A percentile compares a stretch with the other conserved stretches of the same genome.
phyloP scores from a whole-genome alignment of 2,888 invertebrate species.

The Meteorus colon region DNA sequence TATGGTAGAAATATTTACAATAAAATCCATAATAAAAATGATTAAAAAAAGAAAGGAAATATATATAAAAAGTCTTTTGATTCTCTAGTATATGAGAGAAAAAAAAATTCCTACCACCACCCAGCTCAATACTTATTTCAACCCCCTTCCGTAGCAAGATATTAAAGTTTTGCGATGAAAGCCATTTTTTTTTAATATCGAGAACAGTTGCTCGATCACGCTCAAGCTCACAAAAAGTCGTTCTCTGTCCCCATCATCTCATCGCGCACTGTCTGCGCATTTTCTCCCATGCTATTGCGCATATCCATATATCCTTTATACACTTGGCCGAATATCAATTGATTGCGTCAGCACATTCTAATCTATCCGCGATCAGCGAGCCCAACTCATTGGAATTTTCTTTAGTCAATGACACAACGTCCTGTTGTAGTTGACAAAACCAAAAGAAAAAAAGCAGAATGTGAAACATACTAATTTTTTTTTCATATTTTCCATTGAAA shows the following conservation, averaged over 20 bases:
- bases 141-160: slow-evolving; percentile 52
- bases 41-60: neutral
- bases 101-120: slow-evolving; percentile 56
- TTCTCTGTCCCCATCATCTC: slow-evolving; percentile 25
- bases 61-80: neutral
- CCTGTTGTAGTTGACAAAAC: neutral
- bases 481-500: neutral
- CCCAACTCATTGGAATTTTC: slow-evolving; percentile 8
- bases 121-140: slow-evolving; percentile 63
- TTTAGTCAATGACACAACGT: neutral
- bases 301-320: slow-evolving; percentile 41
- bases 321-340: slow-evolving; percentile 47
- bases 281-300: slow-evolving; percentile 32
- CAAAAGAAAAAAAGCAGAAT: neutral
- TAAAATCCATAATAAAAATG: neutral
- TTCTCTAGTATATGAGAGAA: neutral
- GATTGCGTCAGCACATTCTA: slow-evolving; percentile 48
- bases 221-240: slow-evolving; percentile 42
- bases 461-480: neutral
- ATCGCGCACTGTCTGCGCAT: slow-evolving; percentile 25
- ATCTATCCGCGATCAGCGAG: slow-evolving; percentile 35
- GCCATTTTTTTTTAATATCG: slow-evolving; percentile 65
- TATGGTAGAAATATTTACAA: neutral
- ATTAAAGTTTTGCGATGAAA: slow-evolving; percentile 59
- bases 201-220: slow-evolving; percentile 65